Conservation (phyloP, 2,113 vertebrate species). For the Dolichallabes microphthalmus region DNA sequence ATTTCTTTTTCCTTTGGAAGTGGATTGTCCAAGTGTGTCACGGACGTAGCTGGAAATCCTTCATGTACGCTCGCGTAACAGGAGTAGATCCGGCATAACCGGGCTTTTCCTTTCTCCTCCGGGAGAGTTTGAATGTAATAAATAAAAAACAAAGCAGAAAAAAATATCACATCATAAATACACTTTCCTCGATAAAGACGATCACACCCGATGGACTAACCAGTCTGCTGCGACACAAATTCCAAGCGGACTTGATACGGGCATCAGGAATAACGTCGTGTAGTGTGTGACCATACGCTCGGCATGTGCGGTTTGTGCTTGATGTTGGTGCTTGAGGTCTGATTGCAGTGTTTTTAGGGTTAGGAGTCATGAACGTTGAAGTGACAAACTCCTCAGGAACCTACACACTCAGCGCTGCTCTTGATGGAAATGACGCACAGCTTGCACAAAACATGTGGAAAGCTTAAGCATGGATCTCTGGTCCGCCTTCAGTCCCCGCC, state of each 20-base stretch:
- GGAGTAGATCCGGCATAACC: neutral
- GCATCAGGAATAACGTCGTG: neutral
- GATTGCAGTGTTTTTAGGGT: slow-evolving; percentile 18
- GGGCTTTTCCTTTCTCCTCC: neutral
- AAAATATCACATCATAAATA: neutral
- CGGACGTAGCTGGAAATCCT: neutral
- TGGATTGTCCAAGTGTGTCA: neutral
- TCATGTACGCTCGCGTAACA: neutral
- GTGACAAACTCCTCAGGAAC: slow-evolving; percentile 11
- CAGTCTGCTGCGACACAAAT: neutral
- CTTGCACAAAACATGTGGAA: slow-evolving; percentile 15
- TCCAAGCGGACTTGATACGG: slow-evolving; percentile 19
- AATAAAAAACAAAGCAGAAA: neutral
- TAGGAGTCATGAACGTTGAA: neutral
- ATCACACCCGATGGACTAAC: neutral
- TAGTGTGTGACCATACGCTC: neutral
- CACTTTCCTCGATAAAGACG: neutral
- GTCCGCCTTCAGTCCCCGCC: neutral
- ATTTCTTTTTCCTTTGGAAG: neutral
- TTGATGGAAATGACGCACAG: slow-evolving; percentile 15
- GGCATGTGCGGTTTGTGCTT: slow-evolving; percentile 30
- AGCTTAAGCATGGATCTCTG: slow-evolving; percentile 38
- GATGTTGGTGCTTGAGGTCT: neutral
- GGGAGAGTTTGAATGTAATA: slow-evolving; percentile 14
- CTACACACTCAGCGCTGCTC: slow-evolving; percentile 3